Base-by-base conservation (phyloP, 1,140 invertebrate species). In the Drosophila ambigua region DNA sequence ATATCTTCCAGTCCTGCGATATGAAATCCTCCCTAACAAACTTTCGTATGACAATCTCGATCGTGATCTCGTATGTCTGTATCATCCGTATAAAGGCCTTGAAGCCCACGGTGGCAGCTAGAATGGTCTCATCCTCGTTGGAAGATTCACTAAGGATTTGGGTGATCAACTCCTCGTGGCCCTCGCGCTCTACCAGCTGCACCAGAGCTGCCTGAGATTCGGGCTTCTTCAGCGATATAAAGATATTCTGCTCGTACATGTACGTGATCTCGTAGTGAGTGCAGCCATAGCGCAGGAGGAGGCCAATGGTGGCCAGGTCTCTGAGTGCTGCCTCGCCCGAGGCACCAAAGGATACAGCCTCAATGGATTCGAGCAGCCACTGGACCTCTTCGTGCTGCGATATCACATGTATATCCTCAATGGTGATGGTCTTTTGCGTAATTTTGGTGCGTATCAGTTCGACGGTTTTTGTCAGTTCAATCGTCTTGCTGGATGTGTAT, bases 41-140 rank as follows among this genome's bases (percentile, higher is more conserved):
- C 61, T 96, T 95, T 9, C 95, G 95, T 63, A 97, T 96, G 23
- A 97, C 95, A 92, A 97, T 96, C 91, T 97, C 96, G 24, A 97
- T 95, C 3, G 95, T 95, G 13, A 95, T 94, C 89, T 96, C 94
- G 77, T 96, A 95, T 48, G 95, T 92, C 83, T 97, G 95, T 7
- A 97, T 94, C 96, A 97, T 97, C 80, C 94, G 95, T 92, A 97
- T 95, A 79, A 97, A 96, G 5, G 96, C 96, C 77, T 94, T 94
- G 90, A 97, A 97, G 7, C 96, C 96, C 57, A 96, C 95, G 58
- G 95, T 96, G 1, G 95, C 94, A 13, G 95, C 96, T 35, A 96
- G 93, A 15, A 95, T 92, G 52, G 94, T 95, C 91, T 97, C 96
- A 75, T 96, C 95, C 31, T 95, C 94, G 9, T 94, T 94, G 4